Evolutionary conservation across 2,888 invertebrate species (phyloP), one percentile per base, ranked within the genome.

Genomic region (Prostheceraeus crozeri): DNA sequence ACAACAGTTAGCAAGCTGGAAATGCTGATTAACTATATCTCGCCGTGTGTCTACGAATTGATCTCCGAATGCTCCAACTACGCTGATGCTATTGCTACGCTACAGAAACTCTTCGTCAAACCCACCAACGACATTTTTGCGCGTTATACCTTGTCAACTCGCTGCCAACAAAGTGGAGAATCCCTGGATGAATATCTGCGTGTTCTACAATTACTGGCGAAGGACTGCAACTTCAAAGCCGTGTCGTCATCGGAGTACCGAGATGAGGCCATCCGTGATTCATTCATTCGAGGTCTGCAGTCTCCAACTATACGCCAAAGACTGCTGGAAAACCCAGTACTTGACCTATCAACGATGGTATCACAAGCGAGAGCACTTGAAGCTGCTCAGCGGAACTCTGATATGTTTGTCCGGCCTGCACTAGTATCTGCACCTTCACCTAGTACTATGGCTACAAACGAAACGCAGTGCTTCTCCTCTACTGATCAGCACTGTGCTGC

Each of bases 51-150:
- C n/a, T n/a, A n/a, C n/a, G n/a, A n/a, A n/a, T n/a, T n/a, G n/a
- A n/a, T n/a, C n/a, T n/a, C n/a, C n/a, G n/a, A n/a, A n/a, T n/a
- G n/a, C n/a, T n/a, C n/a, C 48, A 14, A 48, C 25, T 54, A 54
- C 35, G 54, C 27, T 33, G 54, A 10, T 19, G 54, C 54, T 27
- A 54, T 54, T 30, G 54, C 27, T 33, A 35, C 27, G 6, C 46
- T 54, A 19, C 27, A 11, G 11, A 35, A 54, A 21, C 33, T 54
- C 33, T 54, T 54, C 33, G 54, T 8, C 19, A 54, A 54, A 54
- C 54, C 54, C 19, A 54, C 31, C 21, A 54, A 54, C 33, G 54
- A 54, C 31, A 54, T 54, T 33, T 54, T 54, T 6, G 35, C 54
- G 28, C 54, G 54, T 21, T 33, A 54, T 28, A 11, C n/a, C 19